phyloP scores from a whole-genome alignment of 2,797 vertebrate species.

The Acrocephalus scirpaceus region DNA sequence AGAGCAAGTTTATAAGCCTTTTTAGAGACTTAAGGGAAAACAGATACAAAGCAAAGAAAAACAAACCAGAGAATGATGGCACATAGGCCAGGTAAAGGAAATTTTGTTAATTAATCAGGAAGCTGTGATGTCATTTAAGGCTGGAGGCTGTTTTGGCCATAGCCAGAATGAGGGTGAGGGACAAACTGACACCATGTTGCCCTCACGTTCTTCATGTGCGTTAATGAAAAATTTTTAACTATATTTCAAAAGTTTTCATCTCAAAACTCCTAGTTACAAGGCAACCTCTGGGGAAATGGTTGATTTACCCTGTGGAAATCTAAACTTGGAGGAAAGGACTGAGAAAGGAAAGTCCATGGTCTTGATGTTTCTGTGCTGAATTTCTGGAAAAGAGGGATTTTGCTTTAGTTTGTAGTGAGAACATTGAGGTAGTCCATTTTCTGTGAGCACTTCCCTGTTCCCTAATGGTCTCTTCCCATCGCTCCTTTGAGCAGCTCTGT shows the following conservation, averaged over 20 bases:
- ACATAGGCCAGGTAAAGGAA: not conserved
- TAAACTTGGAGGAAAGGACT: not conserved
- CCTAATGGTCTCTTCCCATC: not conserved
- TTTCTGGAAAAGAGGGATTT: not conserved
- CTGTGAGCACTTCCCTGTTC: not conserved
- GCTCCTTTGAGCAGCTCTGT: conserved; percentile 3
- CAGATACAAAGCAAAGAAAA: not conserved
- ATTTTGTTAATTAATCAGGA: not conserved
- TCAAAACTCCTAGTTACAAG: not conserved
- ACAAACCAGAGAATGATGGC: not conserved
- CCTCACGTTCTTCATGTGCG: not conserved
- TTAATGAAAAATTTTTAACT: not conserved
- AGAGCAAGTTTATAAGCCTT: not conserved
- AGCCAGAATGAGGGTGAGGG: not conserved
- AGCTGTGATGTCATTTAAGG: not conserved
- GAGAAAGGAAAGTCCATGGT: not conserved
- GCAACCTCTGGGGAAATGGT: not conserved
- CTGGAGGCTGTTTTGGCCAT: not conserved
- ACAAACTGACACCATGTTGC: fast-evolving
- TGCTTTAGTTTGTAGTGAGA: not conserved
- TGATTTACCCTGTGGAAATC: not conserved
- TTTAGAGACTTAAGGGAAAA: not conserved
- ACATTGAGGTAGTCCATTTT: not conserved
- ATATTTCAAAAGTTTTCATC: not conserved
- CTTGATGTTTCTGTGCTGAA: not conserved